Conservation (phyloP, 2,888 invertebrate genomes). For the Tenthredo livida region DNA sequence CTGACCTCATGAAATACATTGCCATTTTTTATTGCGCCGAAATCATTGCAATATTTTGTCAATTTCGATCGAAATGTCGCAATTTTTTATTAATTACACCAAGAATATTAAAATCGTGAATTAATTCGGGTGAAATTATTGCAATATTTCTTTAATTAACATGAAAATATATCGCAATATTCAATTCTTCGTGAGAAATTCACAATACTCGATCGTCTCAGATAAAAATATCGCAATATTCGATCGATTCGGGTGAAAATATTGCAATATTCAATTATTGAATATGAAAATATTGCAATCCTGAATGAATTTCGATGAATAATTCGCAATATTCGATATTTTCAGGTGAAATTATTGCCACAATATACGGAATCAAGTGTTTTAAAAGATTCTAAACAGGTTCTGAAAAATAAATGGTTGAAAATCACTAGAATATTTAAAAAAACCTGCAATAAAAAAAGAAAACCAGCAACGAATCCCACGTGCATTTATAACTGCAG, state of each 20-base stretch:
- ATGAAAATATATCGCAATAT: too few species aligned
- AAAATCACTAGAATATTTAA: neutral
- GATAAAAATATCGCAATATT: too few species aligned
- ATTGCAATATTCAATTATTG: neutral
- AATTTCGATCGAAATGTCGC: neutral
- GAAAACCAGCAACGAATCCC: neutral
- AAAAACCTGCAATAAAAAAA: neutral
- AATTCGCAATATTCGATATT: too few species aligned
- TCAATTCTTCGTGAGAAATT: too few species aligned
- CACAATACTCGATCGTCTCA: neutral
- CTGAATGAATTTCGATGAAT: too few species aligned
- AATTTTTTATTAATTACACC: too few species aligned
- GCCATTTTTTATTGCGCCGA: neutral
- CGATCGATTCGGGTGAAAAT: neutral
- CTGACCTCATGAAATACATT: too few species aligned
- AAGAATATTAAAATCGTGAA: too few species aligned
- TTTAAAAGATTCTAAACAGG: neutral
- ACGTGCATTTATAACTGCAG: conserved; percentile 17
- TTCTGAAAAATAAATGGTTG: neutral
- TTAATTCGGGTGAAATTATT: neutral
- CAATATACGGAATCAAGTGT: neutral
- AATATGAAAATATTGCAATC: too few species aligned
- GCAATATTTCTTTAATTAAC: too few species aligned
- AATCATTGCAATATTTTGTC: neutral
- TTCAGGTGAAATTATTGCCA: neutral